phyloP scores from a whole-genome alignment of 1,140 invertebrate species.

The Drosophila suzukii region DNA sequence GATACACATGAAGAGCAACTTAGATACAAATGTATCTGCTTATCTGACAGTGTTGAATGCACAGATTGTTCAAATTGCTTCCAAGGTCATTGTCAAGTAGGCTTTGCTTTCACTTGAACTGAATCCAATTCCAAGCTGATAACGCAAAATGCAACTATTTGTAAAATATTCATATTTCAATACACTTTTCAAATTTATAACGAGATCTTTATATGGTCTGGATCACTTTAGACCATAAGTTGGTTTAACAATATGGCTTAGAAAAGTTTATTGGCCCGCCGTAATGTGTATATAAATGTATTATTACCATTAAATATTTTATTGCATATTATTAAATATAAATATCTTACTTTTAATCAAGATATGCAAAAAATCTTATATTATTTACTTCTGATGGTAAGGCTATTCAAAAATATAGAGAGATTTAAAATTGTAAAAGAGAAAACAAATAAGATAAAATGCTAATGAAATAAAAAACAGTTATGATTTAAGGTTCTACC shows the following conservation, averaged over 20 bases:
- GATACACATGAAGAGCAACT: conserved; percentile 17
- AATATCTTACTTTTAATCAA: not conserved
- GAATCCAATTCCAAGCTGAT: conserved; percentile 10
- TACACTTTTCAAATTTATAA: not conserved
- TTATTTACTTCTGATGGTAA: no score
- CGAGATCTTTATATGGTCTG: no score
- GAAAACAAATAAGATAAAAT: not conserved
- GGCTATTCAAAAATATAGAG: no score
- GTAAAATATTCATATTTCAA: not conserved
- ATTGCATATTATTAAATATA: not conserved
- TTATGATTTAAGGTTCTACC: conserved; percentile 88
- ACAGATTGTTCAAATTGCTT: conserved; percentile 37
- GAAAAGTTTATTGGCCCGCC: no score
- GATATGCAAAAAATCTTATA: no score
- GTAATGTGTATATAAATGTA: not conserved
- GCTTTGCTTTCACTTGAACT: conserved; percentile 16
- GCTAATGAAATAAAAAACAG: not conserved
- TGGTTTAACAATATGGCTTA: no score
- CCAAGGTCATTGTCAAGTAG: conserved; percentile 57
- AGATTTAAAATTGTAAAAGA: not conserved
- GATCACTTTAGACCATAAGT: no score
- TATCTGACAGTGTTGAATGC: conserved; percentile 10
- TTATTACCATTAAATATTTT: not conserved
- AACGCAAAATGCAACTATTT: conserved; percentile 6
- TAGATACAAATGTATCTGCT: conserved; percentile 14